Percentiles rank a stretch among this genome's conserved stretches.
Conservation (phyloP, 2,113 vertebrate genomes). For the human region DNA sequence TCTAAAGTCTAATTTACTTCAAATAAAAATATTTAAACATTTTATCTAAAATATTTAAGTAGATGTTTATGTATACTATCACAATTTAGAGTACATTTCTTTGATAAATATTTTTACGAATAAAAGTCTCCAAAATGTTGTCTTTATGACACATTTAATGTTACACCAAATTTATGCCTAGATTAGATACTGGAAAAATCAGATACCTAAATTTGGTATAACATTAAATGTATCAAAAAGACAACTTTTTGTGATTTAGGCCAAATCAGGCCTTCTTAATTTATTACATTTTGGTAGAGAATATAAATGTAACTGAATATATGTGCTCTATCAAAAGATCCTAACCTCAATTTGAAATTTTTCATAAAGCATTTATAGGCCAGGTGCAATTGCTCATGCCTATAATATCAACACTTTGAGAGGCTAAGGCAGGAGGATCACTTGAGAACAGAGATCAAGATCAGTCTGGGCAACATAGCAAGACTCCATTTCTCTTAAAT, state of each 20-base stretch:
- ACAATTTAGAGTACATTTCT: neutral
- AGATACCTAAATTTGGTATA: too few species aligned
- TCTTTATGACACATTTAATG: neutral
- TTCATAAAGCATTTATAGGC: neutral
- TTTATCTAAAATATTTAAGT: neutral
- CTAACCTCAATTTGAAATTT: neutral
- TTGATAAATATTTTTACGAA: neutral
- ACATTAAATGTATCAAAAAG: too few species aligned
- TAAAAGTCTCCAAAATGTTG: neutral
- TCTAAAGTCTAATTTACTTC: neutral
- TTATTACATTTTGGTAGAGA: neutral
- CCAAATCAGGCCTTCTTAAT: neutral
- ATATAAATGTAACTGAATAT: neutral
- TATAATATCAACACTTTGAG: too few species aligned
- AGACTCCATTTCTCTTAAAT: too few species aligned
- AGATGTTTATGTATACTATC: neutral
- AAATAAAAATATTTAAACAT: constrained; percentile 14
- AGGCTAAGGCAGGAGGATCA: too few species aligned
- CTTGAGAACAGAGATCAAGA: too few species aligned
- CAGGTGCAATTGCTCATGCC: too few species aligned
- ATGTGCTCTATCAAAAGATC: neutral
- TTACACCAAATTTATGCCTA: neutral
- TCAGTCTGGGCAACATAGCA: too few species aligned
- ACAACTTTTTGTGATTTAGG: too few species aligned
- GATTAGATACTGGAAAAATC: neutral